phyloP scores from a whole-genome alignment of 2,113 vertebrate genomes.

The Pluvialis apricaria region DNA sequence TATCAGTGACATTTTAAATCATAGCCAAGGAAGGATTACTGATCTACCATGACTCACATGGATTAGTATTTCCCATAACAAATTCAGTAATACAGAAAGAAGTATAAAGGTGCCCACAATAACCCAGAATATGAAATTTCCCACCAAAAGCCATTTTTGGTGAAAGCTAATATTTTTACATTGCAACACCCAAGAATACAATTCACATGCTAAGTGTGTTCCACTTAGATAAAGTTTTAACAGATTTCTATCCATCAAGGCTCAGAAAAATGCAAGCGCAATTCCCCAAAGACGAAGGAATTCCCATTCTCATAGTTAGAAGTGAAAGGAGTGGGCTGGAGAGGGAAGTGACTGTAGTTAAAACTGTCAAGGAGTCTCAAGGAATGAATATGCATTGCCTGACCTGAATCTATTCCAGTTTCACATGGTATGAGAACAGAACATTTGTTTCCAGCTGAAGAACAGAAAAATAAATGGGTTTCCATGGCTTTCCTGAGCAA shows the following conservation, averaged over 20 bases:
- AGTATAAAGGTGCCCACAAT: not conserved
- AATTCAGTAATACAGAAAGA: not conserved
- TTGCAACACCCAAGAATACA: not conserved
- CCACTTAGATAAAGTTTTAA: not conserved
- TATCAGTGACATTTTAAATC: not conserved
- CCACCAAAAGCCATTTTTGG: not conserved
- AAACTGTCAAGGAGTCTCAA: constrained; percentile 28
- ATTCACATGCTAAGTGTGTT: not conserved
- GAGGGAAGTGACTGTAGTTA: constrained; percentile 22
- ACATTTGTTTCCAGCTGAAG: constrained; percentile 29
- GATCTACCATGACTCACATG: not conserved
- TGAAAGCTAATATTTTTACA: not conserved
- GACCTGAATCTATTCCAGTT: constrained; percentile 50
- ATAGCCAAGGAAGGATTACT: not conserved
- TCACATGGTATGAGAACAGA: not conserved
- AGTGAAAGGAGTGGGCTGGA: constrained; percentile 39
- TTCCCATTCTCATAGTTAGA: constrained; percentile 24
- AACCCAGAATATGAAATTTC: not conserved
- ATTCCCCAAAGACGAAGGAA: constrained; percentile 6
- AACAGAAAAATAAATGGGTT: constrained; percentile 4
- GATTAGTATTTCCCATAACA: not conserved
- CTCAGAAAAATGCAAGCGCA: not conserved
- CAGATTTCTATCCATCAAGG: not conserved
- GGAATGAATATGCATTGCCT: constrained; percentile 22
- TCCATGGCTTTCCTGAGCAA: constrained; percentile 6